These are phyloP conservation scores for Anas platyrhynchos DNA, from an alignment of 2,113 vertebrate genomes.

Conservation along the genomic window DNA sequence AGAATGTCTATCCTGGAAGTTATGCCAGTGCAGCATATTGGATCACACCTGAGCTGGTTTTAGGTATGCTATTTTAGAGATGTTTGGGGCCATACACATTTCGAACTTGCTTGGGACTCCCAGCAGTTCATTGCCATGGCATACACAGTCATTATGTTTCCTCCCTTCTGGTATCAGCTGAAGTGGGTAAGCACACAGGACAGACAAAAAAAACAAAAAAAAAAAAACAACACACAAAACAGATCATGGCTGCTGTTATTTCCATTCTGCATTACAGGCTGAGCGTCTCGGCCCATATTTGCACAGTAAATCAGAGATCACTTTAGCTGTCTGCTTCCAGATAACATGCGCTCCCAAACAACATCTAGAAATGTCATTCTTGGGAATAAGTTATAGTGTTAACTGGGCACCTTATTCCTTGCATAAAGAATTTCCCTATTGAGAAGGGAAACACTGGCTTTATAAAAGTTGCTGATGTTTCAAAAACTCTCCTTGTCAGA, in stretches of 20 bases:
- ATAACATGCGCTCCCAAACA: background rate
- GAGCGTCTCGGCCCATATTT: background rate
- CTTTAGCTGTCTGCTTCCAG: background rate
- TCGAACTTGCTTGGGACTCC: background rate
- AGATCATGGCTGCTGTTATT: background rate
- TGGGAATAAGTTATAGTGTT: background rate
- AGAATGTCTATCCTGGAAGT: background rate
- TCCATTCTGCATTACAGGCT: background rate
- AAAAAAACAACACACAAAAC: too few relatives aligned
- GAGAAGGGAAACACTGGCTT: background rate
- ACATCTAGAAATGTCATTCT: background rate
- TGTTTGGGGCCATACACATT: background rate
- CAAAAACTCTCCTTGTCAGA: conserved; percentile 51
- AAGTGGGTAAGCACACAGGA: background rate
- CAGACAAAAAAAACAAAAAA: background rate
- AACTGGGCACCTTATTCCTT: background rate
- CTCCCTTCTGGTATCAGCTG: background rate
- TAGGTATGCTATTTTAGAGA: background rate
- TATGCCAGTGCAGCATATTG: background rate
- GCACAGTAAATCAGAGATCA: background rate
- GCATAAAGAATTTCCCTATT: background rate
- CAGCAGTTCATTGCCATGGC: background rate
- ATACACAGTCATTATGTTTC: fast-evolving
- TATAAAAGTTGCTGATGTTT: conserved; percentile 55
- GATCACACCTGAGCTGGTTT: background rate